Base-by-base conservation (phyloP, 1,140 invertebrate species). In the Rhizoglyphus robini region DNA sequence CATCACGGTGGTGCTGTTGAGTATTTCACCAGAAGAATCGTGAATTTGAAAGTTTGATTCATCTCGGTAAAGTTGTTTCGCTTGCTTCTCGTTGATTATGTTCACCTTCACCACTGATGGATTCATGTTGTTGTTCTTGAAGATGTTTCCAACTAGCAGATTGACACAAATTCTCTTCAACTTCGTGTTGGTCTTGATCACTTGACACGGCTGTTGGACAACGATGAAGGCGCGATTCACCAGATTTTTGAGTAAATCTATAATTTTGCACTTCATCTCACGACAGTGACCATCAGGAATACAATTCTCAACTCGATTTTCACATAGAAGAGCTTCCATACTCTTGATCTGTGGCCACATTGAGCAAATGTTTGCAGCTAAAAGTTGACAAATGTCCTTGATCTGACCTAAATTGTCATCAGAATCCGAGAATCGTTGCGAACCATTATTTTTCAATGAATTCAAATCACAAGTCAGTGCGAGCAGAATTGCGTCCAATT, bases 111-210 rank as follows among this genome's bases (percentile, higher is more conserved):
- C 90, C 73, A 86, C 83, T 0, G 92, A 93, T n/a, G 88, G 88
- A 15, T 85, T 90, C 87, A 94, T 91, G 74, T n/a, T n/a, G n/a
- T 95, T 85, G 18, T 96, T 87, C 71, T 94, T 95, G 1, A 97
- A 76, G 75, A 91, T 89, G 2, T 89, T 87, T 13, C 92, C 93
- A 4, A 96, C 88, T 4, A 96, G 75, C 65, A 96, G 78, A 38
- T 93, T 82, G 0, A 97, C 90, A 0, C 88, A 92, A 18, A 91
- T 86, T 29, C 36, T 60, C 15, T 89, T 88, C 76, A 96, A 96
- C 68, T 88, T 81, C 0, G 93, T 95, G 73, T 96, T 93, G 3
- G 92, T 97, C 77, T 97, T 97, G 87, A 98, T 90, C 0, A 98
- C 93, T 77, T 98, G 94, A 0, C 93, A 92, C 0, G 94, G 94